Conservation (phyloP, 1,140 invertebrate species). For the Microplitis demolitor region DNA sequence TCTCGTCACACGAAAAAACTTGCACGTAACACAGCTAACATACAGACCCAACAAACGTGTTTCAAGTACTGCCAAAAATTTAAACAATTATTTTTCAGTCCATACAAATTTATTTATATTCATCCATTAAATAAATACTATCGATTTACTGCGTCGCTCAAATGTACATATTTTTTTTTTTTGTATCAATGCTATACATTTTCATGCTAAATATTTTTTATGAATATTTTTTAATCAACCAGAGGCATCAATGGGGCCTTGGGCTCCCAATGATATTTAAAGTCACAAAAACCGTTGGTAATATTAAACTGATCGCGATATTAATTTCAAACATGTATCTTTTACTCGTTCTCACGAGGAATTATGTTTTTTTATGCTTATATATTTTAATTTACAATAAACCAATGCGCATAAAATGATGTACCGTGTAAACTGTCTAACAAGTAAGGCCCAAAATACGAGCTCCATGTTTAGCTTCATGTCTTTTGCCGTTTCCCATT, state of each 20-base stretch:
- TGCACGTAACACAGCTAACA: not conserved
- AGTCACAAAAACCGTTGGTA: not conserved
- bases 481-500: conserved; percentile 21
- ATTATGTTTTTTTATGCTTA: not conserved
- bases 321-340: not conserved
- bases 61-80: too few relatives aligned
- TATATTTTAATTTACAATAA: not conserved
- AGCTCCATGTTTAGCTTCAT: conserved; percentile 35
- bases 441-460: conserved; percentile 53
- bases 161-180: too few relatives aligned
- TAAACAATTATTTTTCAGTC: too few relatives aligned
- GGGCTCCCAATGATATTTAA: not conserved
- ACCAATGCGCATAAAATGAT: conserved; percentile 26
- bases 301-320: not conserved
- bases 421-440: conserved; percentile 58
- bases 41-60: too few relatives aligned
- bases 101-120: too few relatives aligned
- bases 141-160: not conserved
- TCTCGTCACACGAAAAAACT: not conserved
- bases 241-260: not conserved
- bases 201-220: not conserved
- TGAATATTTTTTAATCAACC: not conserved
- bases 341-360: not conserved
- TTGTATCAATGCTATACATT: not conserved
- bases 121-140: not conserved